Percentiles rank a stretch among this genome's conserved stretches.
Evolutionary conservation across 30 jellyfish, hydroid and myxozoan species (phyloP).

Genomic region (Pelagia noctiluca): DNA sequence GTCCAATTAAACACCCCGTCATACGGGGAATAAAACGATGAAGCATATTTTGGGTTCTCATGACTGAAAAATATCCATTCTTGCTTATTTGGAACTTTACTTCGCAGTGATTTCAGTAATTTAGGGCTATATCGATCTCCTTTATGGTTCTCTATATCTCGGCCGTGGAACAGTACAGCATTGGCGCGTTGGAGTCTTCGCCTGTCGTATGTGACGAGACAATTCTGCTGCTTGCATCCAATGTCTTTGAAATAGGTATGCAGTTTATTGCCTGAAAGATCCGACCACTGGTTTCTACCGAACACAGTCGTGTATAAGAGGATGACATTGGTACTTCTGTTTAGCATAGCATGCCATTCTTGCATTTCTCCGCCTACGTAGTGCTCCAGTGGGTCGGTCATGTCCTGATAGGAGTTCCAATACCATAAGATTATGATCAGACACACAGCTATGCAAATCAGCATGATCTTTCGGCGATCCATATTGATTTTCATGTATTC

Average conservation of each 20-base stretch:
- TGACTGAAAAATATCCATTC: conserved; percentile 95
- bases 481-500: too few relatives aligned
- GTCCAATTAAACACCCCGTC: conserved; percentile 95
- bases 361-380: background rate
- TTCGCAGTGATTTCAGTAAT: conserved; percentile 38
- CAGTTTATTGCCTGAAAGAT: conserved; percentile 31
- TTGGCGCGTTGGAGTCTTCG: conserved; percentile 61
- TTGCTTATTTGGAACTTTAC: conserved; percentile 57
- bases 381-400: background rate
- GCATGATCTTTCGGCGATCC: too few relatives aligned
- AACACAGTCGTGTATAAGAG: conserved; percentile 83
- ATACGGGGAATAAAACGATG: conserved; percentile 60
- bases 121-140: conserved; percentile 41
- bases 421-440: too few relatives aligned
- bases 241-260: conserved; percentile 47
- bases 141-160: conserved; percentile 54
- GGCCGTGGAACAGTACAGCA: conserved; percentile 84
- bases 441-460: too few relatives aligned
- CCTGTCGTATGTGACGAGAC: conserved; percentile 81
- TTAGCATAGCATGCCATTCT: conserved; percentile 44
- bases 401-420: too few relatives aligned
- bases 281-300: conserved; percentile 61
- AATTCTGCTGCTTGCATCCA: conserved; percentile 59
- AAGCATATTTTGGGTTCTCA: conserved; percentile 75
- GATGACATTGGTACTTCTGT: conserved; percentile 51